Conservation (phyloP, 2,797 vertebrate genomes). For the Urosaurus nigricauda region DNA sequence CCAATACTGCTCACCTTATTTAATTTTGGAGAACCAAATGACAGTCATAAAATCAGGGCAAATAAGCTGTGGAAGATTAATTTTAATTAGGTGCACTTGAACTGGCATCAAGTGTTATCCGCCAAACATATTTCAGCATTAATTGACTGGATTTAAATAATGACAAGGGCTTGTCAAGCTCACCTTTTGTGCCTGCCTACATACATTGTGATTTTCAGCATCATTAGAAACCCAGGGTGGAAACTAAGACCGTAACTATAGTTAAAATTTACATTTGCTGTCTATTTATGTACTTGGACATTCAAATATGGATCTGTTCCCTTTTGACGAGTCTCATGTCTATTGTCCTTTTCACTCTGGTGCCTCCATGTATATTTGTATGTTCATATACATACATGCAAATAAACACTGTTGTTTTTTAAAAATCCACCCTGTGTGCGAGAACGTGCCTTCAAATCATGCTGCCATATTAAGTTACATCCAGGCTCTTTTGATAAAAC, state of each 20-base stretch:
- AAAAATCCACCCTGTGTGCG: background rate
- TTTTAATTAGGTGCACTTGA: slow-evolving; percentile 41
- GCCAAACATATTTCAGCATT: slow-evolving; percentile 26
- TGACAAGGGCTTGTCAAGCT: background rate
- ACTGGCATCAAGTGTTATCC: slow-evolving; percentile 22
- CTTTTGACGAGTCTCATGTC: background rate
- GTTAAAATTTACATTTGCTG: background rate
- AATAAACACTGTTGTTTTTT: background rate
- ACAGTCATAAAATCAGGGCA: slow-evolving; percentile 25
- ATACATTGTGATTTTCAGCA: background rate
- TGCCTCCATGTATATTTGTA: background rate
- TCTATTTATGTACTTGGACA: background rate
- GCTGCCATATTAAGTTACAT: no score
- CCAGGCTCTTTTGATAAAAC: no score
- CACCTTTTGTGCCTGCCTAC: background rate
- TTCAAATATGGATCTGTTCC: background rate
- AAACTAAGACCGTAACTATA: background rate
- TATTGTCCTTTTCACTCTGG: background rate
- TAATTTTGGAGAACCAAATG: slow-evolving; percentile 34
- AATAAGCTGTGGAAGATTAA: slow-evolving; percentile 9
- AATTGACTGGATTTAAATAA: slow-evolving; percentile 8
- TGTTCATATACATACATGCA: background rate
- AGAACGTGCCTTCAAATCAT: background rate
- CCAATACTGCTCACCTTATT: slow-evolving; percentile 8
- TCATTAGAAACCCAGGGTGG: background rate